phyloP scores from a whole-genome alignment of 2,113 vertebrate genomes.

The Ctenomys sociabilis region DNA sequence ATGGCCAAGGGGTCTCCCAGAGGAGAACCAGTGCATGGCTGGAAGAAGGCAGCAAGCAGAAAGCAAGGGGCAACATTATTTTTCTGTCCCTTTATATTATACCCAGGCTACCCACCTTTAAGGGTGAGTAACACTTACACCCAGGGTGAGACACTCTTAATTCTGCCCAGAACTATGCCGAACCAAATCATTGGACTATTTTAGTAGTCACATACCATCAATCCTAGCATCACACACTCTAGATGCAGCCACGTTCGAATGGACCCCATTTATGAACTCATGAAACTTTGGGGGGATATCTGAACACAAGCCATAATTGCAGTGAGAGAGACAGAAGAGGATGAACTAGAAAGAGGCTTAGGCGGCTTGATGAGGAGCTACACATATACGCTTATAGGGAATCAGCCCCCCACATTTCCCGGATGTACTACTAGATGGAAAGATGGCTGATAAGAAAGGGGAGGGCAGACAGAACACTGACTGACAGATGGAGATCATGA shows the following conservation, averaged over 20 bases:
- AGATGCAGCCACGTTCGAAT: background rate
- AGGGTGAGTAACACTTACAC: background rate
- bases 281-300: background rate
- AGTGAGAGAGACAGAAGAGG: background rate
- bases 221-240: background rate
- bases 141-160: background rate
- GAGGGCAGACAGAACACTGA: background rate
- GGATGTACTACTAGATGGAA: background rate
- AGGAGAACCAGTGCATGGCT: background rate
- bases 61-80: background rate
- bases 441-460: background rate
- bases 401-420: background rate
- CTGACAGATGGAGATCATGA: background rate
- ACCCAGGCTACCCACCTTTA: background rate
- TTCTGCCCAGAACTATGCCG: background rate
- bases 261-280: background rate
- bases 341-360: background rate
- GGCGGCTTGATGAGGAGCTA: background rate
- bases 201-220: background rate
- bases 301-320: background rate
- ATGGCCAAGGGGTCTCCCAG: background rate
- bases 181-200: background rate
- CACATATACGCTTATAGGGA: background rate
- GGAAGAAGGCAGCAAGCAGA: background rate
- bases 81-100: background rate